phyloP scores from a whole-genome alignment of 1,140 invertebrate species.

The Cataglyphis hispanica region DNA sequence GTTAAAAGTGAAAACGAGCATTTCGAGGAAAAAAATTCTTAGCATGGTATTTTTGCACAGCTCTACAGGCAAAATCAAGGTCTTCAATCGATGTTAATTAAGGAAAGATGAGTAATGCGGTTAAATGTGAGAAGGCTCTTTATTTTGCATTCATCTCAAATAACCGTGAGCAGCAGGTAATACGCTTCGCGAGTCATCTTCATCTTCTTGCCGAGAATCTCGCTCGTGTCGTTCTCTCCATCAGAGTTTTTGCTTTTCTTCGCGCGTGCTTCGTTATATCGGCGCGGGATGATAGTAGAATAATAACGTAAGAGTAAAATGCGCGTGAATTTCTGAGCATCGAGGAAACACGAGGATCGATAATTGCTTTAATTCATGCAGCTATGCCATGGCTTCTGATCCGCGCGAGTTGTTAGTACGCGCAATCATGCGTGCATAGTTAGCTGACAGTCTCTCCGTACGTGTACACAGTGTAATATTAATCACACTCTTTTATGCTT shows the following conservation, averaged over 20 bases:
- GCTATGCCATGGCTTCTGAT: conserved; percentile 80
- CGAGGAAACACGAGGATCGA: conserved; percentile 64
- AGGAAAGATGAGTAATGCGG: conserved; percentile 43
- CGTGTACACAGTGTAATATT: conserved; percentile 65
- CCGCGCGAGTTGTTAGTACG: conserved; percentile 50
- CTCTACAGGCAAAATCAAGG: not conserved
- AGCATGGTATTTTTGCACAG: not conserved
- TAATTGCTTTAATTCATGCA: conserved; percentile 83
- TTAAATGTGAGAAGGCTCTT: conserved; percentile 28
- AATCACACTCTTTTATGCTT: conserved; percentile 77
- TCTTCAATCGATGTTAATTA: conserved; percentile 66
- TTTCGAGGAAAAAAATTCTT: not conserved
- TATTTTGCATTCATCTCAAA: conserved; percentile 45
- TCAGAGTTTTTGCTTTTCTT: conserved; percentile 45
- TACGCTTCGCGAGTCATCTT: not conserved
- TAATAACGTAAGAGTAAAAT: conserved; percentile 64
- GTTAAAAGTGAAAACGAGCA: conserved; percentile 14
- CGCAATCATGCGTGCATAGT: conserved; percentile 14
- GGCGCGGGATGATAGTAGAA: conserved; percentile 50
- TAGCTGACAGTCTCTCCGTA: not conserved
- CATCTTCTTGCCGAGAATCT: conserved; percentile 25
- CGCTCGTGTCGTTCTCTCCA: conserved; percentile 49
- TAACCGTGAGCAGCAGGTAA: conserved; percentile 35
- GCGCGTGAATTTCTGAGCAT: conserved; percentile 55
- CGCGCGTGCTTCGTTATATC: conserved; percentile 58